A percentile compares a stretch with the other conserved stretches of the same genome.
Conservation (phyloP, 2,113 vertebrate species). For the Elephantulus edwardii region DNA sequence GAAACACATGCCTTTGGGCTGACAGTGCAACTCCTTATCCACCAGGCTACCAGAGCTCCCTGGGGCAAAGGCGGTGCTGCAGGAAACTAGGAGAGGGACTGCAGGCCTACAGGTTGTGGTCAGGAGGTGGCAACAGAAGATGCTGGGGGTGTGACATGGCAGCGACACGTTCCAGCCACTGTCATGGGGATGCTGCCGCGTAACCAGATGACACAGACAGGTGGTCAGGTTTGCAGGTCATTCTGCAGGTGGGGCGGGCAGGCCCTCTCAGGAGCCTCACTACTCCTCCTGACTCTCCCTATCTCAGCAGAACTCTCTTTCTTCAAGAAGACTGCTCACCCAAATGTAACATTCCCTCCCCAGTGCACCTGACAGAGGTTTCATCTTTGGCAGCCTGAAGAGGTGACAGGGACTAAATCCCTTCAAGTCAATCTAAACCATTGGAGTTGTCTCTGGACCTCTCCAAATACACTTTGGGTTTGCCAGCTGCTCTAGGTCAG, state of each 20-base stretch:
- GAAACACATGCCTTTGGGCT: too few relatives aligned
- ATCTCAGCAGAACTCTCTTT: neutral
- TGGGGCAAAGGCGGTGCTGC: neutral
- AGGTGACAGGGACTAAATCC: neutral
- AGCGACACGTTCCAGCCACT: neutral
- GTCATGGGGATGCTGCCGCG: neutral
- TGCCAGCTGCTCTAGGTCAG: neutral
- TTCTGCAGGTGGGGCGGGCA: neutral
- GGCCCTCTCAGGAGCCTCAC: neutral
- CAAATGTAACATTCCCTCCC: neutral
- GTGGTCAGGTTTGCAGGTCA: neutral
- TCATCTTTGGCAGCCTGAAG: neutral
- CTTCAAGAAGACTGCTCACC: neutral
- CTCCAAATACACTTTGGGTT: neutral
- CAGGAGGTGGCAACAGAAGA: neutral
- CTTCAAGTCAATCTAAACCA: neutral
- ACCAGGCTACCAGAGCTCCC: too few relatives aligned
- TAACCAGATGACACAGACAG: neutral
- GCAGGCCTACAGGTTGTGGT: neutral
- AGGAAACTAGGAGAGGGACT: too few relatives aligned
- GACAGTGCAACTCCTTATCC: too few relatives aligned
- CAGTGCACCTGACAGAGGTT: neutral
- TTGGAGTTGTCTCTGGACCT: neutral
- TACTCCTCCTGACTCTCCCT: neutral
- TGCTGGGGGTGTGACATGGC: neutral